Evolutionary conservation across 2,797 vertebrate species (phyloP), one percentile per base, ranked within the genome.

Genomic region (Danio tinwini): DNA sequence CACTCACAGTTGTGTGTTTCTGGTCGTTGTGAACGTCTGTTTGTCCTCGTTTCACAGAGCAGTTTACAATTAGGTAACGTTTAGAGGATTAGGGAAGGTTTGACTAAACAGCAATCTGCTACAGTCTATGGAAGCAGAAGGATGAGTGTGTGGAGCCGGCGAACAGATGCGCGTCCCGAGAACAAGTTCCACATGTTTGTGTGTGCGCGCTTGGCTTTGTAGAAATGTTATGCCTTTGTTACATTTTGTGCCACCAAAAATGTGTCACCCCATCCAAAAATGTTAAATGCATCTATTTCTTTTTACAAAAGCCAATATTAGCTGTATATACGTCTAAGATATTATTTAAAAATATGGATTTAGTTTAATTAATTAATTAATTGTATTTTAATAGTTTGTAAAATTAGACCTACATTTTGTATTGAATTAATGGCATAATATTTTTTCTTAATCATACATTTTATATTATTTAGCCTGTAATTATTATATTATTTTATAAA

Each of bases 41-140:
- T 91, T 88, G 63, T 84, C 81, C 78, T 85, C 88, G 78, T 92
- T 90, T 91, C 85, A 88, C 82, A 86, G 88, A 91, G 88, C 85
- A 70, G 88, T 86, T 82, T 84, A 89, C 89, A 92, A 91, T 92
- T 92, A 92, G 88, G 90, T 92, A 93, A 90, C 91, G 89, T 89
- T 85, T 81, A 53, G 45, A 75, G 90, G 90, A 93, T 94, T 93
- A 93, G 81, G 80, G 84, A 86, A 90, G 89, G 91, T 92, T 92
- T 90, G 87, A 89, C 86, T 86, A 90, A 74, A 63, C 86, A 86
- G 87, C 90, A 92, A 91, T 92, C 92, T 91, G 91, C 86, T 86
- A 83, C 81, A 39, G 84, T 88, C 89, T 88, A 90, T 85, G 85
- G 82, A 86, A 86, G 86, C 85, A 85, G 89, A 88, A 88, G 91